These are phyloP conservation scores for Microctenopoma stevenorrisi DNA, from an alignment of 2,797 vertebrate species.

Conservation along the genomic window DNA sequence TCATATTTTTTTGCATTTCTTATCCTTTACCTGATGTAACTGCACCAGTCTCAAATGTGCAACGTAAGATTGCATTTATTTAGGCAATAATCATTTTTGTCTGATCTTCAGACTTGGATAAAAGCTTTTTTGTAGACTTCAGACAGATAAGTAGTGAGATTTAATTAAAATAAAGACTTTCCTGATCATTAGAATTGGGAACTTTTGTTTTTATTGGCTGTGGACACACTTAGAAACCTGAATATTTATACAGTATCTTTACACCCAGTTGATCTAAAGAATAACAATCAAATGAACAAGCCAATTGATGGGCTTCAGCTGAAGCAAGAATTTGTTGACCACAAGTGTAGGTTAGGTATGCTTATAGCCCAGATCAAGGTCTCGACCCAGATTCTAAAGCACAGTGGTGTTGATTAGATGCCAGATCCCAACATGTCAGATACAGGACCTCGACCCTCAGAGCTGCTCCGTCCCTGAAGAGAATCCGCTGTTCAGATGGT, in stretches of 20 bases:
- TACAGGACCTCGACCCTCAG: slow-evolving; percentile 35
- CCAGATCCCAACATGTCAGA: slow-evolving; percentile 54
- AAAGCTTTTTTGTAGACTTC: background rate
- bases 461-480: slow-evolving; percentile 52
- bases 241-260: background rate
- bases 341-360: slow-evolving; percentile 23
- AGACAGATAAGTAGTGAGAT: background rate
- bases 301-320: slow-evolving; percentile 25
- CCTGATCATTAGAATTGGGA: background rate
- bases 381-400: slow-evolving; percentile 66
- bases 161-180: background rate
- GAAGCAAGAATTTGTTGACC: slow-evolving; percentile 40
- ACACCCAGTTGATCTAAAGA: background rate
- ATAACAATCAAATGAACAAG: background rate
- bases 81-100: too few species aligned
- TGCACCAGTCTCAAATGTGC: background rate
- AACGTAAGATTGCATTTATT: too few species aligned
- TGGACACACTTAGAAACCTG: background rate
- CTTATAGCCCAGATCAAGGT: slow-evolving; percentile 65
- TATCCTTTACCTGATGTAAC: too few species aligned
- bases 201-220: background rate
- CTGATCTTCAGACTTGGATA: too few species aligned
- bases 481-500: slow-evolving; percentile 58
- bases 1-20: too few species aligned
- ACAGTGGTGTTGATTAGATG: slow-evolving; percentile 64